Evolutionary conservation across 2,888 invertebrate genomes (phyloP), one percentile per base, ranked within the genome.

Genomic region (Tupiocoris notatus): DNA sequence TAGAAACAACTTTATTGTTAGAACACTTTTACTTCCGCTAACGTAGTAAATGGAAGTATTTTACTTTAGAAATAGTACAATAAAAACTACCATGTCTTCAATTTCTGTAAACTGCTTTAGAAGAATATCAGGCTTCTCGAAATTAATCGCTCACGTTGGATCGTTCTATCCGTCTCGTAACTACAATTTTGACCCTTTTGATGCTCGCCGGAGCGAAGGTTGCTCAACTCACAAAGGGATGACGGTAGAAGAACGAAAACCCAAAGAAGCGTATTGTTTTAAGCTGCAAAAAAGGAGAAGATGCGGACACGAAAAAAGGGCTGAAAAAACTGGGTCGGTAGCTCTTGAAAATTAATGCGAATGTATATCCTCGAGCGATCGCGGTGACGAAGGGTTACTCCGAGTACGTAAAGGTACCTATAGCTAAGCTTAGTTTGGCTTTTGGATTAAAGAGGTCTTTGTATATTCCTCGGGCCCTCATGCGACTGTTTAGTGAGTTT

Each of bases 381-480:
- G 39, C 12, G 39, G 39, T 3, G 39, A 39, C 39, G 39, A 39
- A 39, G 39, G 39, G 39, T 39, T 39, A 39, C 39, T 39, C 3
- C 39, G 39, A 39, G 39, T 12, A 7, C 3, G 39, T 39, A 39
- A 39, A 39, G 39, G 39, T 39, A 39, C 12, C 6, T 3, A n/a
- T 12, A 7, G 39, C 39, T 39, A 12, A 39, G 12, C 39, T 39
- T 12, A 39, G 39, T 39, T 39, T 12, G 39, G 39, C 12, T 39
- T 39, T 39, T 39, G 39, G 39, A 39, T 39, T 39, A 39, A 39
- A 39, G 39, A 12, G 39, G 39, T 39, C 39, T 39, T 39, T 39
- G 39, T 39, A 39, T 39, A 65, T 39, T 65, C 39, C 65, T 17
- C 25, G 18, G 17, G 65, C 65, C 65, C 65, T 65, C 65, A 65